Percentiles rank a stretch among this genome's conserved stretches.
phyloP scores from a whole-genome alignment of 2,888 invertebrate species.

The Baccha elongata region DNA sequence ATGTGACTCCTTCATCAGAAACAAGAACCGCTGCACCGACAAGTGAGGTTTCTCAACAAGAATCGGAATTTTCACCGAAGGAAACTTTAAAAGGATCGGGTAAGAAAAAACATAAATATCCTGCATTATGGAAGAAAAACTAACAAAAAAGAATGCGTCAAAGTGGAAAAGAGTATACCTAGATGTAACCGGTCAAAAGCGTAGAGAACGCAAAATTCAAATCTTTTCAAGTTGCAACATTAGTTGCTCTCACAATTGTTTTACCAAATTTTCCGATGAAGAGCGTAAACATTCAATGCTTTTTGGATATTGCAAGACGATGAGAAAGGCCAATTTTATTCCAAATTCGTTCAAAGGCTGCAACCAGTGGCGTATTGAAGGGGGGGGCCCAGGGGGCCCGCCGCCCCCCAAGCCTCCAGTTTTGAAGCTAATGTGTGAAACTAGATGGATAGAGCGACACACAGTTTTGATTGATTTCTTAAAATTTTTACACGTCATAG shows the following conservation, averaged over 20 bases:
- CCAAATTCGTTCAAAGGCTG: constrained; percentile 17
- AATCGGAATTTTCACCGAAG: constrained; percentile 4
- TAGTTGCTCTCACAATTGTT: constrained; percentile 7
- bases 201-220: constrained; percentile 12
- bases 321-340: constrained; percentile 22
- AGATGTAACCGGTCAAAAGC: constrained; percentile 7
- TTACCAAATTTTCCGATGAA: constrained; percentile 10
- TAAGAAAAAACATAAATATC: constrained; percentile 12
- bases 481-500: no score
- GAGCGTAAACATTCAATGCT: constrained; percentile 5
- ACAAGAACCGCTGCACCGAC: no score
- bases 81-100: constrained; percentile 15
- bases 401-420: no score
- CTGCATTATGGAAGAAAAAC: constrained; percentile 17
- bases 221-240: background rate
- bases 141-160: constrained; percentile 15
- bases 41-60: constrained; percentile 3
- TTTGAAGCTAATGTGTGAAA: no score
- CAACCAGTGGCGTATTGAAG: no score
- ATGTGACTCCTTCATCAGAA: no score
- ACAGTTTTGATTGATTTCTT: no score
- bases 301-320: constrained; percentile 6
- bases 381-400: no score
- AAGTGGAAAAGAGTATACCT: constrained; percentile 2
- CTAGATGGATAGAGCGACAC: no score